phyloP scores from a whole-genome alignment of 2,113 vertebrate genomes.

The Datnioides undecimradiatus region DNA sequence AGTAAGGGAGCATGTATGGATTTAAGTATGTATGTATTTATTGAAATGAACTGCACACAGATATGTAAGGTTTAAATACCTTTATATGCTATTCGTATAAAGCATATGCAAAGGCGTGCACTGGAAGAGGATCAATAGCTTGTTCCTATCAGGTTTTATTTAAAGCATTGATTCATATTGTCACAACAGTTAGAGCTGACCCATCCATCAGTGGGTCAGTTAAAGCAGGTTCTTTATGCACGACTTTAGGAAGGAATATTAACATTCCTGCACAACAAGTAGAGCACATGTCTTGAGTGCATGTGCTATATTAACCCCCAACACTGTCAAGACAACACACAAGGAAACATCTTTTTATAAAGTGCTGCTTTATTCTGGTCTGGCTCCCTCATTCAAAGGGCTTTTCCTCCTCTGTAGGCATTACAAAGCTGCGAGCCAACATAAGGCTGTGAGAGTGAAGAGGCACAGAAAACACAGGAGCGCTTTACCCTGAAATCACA shows the following conservation, averaged over 20 bases:
- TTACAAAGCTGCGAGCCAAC: conserved; percentile 19
- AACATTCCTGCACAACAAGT: neutral
- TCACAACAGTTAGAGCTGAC: neutral
- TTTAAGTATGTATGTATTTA: conserved; percentile 20
- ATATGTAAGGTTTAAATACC: neutral
- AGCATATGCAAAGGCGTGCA: neutral
- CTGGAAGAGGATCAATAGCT: neutral
- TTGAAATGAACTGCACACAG: neutral
- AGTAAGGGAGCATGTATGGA: conserved; percentile 1
- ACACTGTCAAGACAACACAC: neutral
- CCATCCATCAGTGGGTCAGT: neutral
- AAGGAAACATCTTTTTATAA: neutral
- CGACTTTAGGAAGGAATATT: neutral
- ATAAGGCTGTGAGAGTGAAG: too few relatives aligned
- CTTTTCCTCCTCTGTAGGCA: neutral
- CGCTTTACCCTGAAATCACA: too few relatives aligned
- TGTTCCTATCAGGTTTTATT: conserved; percentile 2
- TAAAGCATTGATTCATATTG: conserved; percentile 11
- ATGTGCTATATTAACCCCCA: neutral
- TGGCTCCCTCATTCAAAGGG: neutral
- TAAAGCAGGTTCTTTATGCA: neutral
- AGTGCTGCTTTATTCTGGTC: conserved; percentile 10
- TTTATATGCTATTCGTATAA: neutral
- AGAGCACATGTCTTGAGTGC: neutral
- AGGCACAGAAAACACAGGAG: neutral